Evolutionary conservation across 2,113 vertebrate genomes (phyloP), one percentile per base, ranked within the genome.

Genomic region (Strix aluco): DNA sequence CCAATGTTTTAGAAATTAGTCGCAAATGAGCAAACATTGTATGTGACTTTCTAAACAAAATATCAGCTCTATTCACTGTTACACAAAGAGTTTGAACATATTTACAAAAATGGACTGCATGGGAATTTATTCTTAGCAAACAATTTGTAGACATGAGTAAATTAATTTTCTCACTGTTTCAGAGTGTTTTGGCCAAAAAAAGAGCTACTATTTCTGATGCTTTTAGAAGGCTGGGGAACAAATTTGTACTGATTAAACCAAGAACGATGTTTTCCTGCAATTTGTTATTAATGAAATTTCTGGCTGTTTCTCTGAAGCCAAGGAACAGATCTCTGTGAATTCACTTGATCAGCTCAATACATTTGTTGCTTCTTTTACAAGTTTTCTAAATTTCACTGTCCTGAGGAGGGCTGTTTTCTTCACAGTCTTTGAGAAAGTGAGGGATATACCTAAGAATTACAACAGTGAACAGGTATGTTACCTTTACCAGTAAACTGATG

Each of bases 1-100:
- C 30, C 70, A 92, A 86, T 36, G 44, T 95, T 95, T 95, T 90
- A 95, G 51, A 94, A 96, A 95, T 92, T 79, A 97, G 88, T 92
- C 40, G 85, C 57, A 96, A 96, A 88, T 95, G n/a, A 95, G 38
- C 72, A 94, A 96, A 84, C 40, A 91, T 57, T 94, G 55, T 72
- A 52, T 10, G 12, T 79, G 57, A 49, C 59, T 97, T 88, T 91
- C 67, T 90, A 96, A 97, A 96, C 77, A 97, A 42, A 42, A 42
- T 42, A 42, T 42, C 40, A 96, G 9, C 21, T 96, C 61, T 93
- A 83, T 86, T 91, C 81, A 86, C 51, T 82, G 38, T 86, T 96
- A 88, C 47, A 71, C 51, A 96, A 90, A 92, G 65, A 94, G 82
- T 88, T 81, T 90, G 69, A 98, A 81, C 7, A 82, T 91, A 94